A percentile compares a stretch with the other conserved stretches of the same genome.
These are phyloP conservation scores for Moxostoma hubbsi DNA, from an alignment of 2,797 vertebrate species.

Conservation along the genomic window DNA sequence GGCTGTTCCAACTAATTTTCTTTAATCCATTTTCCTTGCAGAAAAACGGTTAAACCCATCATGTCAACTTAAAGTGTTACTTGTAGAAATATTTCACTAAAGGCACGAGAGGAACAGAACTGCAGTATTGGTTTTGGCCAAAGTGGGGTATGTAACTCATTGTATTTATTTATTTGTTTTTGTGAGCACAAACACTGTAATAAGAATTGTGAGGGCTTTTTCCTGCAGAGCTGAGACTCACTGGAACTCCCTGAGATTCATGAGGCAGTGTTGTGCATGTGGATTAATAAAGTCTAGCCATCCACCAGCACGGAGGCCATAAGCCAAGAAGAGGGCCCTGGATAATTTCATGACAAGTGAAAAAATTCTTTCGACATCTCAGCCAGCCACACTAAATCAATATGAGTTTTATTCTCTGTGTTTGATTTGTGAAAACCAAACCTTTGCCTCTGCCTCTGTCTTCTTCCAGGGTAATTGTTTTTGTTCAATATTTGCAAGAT, in stretches of 20 bases:
- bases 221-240: not conserved
- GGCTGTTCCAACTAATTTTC: constrained; percentile 26
- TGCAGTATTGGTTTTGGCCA: constrained; percentile 57
- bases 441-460: not conserved
- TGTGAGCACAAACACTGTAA: constrained; percentile 16
- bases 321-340: constrained; percentile 41
- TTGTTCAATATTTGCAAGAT: constrained; percentile 1
- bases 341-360: constrained; percentile 51
- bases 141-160: not conserved
- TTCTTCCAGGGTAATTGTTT: constrained; percentile 9
- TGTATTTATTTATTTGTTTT: not conserved
- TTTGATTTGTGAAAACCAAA: constrained; percentile 29
- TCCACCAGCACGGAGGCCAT: constrained; percentile 21
- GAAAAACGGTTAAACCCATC: constrained; percentile 37
- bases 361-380: constrained; percentile 45
- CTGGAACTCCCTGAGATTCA: constrained; percentile 33
- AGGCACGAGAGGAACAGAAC: constrained; percentile 44
- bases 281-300: constrained; percentile 45
- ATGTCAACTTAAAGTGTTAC: constrained; percentile 42
- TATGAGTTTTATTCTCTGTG: constrained; percentile 41
- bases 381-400: constrained; percentile 44
- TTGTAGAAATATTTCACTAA: constrained; percentile 35
- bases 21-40: constrained; percentile 44
- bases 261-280: constrained; percentile 14
- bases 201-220: constrained; percentile 10